A percentile compares a stretch with the other conserved stretches of the same genome.
Conservation (phyloP, 1,140 invertebrate species). For the Brachionus manjavacas region DNA sequence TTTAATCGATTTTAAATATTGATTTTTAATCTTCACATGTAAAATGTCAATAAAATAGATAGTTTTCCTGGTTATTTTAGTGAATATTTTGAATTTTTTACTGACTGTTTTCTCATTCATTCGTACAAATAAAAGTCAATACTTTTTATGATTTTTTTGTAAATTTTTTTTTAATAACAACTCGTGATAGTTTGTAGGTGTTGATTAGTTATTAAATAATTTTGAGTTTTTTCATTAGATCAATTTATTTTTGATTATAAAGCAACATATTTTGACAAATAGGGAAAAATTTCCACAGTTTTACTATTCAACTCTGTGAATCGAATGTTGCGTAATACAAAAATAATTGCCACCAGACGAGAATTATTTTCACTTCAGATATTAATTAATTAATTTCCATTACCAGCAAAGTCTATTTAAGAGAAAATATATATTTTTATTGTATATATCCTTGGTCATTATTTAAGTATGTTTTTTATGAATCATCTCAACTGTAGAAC, state of each 20-base stretch:
- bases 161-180: not conserved
- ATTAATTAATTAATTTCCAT: slow-evolving; percentile 13
- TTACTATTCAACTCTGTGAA: not conserved
- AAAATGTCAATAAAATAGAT: slow-evolving; percentile 1
- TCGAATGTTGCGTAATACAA: slow-evolving; percentile 11
- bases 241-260: not conserved
- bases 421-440: not conserved
- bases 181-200: not conserved
- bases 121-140: not conserved
- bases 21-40: not conserved
- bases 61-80: not conserved
- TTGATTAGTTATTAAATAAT: slow-evolving; percentile 32
- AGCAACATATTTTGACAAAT: slow-evolving; percentile 16
- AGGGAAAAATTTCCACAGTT: not conserved
- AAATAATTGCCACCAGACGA: not conserved
- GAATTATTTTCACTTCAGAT: not conserved
- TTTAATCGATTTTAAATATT: slow-evolving; percentile 1
- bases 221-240: not conserved
- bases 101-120: not conserved
- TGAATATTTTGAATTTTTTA: not conserved
- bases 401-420: not conserved
- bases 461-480: no score
- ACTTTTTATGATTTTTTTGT: not conserved
- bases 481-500: no score
- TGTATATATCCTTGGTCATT: no score